Evolutionary conservation across 2,888 invertebrate species (phyloP).

Genomic region (Caenorhabditis uteleia): DNA sequence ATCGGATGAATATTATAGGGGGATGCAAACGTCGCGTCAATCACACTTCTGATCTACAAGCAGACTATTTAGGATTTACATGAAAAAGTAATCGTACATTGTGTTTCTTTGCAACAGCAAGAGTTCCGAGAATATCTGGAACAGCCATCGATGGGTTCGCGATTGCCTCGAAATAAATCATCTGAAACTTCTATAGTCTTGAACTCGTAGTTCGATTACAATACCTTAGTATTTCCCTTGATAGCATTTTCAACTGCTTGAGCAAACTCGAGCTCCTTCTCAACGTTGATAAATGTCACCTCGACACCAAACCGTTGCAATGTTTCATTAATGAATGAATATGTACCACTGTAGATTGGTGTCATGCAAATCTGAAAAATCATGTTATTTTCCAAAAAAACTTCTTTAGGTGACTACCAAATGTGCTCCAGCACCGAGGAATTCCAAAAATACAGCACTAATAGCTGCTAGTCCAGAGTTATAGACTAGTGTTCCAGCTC

Average conservation of each 20-base stretch:
- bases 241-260: constrained; percentile 66
- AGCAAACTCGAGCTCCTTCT: constrained; percentile 39
- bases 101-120: constrained; percentile 33
- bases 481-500: constrained; percentile 45
- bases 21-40: constrained; percentile 70
- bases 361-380: constrained; percentile 62
- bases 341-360: constrained; percentile 69
- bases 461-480: constrained; percentile 63
- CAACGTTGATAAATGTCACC: constrained; percentile 42
- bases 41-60: constrained; percentile 66
- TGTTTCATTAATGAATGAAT: constrained; percentile 64
- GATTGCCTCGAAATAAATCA: constrained; percentile 70
- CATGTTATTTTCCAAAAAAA: too few relatives aligned
- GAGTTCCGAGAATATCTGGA: constrained; percentile 69
- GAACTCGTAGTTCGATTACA: too few relatives aligned
- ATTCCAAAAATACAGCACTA: constrained; percentile 67
- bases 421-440: constrained; percentile 70
- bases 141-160: constrained; percentile 70
- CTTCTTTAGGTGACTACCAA: too few relatives aligned
- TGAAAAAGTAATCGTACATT: too few relatives aligned
- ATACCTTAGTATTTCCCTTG: constrained; percentile 70
- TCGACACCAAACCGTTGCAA: constrained; percentile 66
- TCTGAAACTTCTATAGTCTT: constrained; percentile 37
- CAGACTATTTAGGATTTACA: too few relatives aligned
- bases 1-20: constrained; percentile 69